phyloP scores from a whole-genome alignment of 1,140 invertebrate species.

The Tetragnatha versicolor region DNA sequence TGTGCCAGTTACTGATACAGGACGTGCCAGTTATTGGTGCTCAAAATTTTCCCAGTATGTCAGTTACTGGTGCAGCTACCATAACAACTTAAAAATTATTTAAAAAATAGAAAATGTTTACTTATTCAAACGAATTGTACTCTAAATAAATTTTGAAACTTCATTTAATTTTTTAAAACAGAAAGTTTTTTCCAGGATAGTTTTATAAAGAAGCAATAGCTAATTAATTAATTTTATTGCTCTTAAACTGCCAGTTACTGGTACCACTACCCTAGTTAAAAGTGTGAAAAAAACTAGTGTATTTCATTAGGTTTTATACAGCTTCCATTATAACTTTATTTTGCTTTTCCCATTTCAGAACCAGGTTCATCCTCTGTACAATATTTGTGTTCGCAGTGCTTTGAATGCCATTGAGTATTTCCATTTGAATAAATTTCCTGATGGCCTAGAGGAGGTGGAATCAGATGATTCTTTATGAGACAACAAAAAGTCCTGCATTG shows the following conservation, averaged over 20 bases:
- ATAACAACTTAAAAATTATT: too few relatives aligned
- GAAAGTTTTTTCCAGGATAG: background rate
- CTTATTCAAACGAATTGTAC: too few relatives aligned
- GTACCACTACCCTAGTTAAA: constrained; percentile 8
- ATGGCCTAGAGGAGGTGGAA: too few relatives aligned
- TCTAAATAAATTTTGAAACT: too few relatives aligned
- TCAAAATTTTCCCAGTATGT: too few relatives aligned
- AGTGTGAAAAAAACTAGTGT: background rate
- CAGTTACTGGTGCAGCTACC: too few relatives aligned
- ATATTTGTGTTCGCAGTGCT: constrained; percentile 69
- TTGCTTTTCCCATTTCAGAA: constrained; percentile 61
- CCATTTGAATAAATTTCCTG: too few relatives aligned
- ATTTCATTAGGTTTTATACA: constrained; percentile 22
- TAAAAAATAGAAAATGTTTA: too few relatives aligned
- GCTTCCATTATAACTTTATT: constrained; percentile 39
- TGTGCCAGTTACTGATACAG: too few relatives aligned
- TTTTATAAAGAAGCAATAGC: background rate
- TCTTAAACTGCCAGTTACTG: background rate
- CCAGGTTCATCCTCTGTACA: constrained; percentile 74
- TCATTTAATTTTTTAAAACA: background rate
- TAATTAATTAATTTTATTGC: background rate
- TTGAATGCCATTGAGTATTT: constrained; percentile 67
- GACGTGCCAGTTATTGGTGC: too few relatives aligned
- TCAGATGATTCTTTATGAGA: too few relatives aligned
- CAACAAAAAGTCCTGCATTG: too few relatives aligned